A percentile compares a stretch with the other conserved stretches of the same genome.
Conservation (phyloP, 2,797 vertebrate genomes). For the Cryptoblepharus egeriae region DNA sequence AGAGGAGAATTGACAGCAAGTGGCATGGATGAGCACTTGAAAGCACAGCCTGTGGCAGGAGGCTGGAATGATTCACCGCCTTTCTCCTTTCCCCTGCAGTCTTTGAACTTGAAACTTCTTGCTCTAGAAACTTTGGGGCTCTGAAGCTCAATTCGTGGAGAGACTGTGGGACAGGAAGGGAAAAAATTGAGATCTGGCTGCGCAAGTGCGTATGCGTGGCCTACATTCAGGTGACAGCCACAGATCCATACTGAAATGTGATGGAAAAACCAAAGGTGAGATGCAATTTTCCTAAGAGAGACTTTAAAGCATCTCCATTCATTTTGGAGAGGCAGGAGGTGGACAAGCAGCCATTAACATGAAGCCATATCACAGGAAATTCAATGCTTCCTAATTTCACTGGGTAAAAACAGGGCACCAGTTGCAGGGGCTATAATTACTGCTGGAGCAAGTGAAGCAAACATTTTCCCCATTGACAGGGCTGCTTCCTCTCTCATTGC, state of each 20-base stretch:
- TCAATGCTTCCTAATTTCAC: too few species aligned
- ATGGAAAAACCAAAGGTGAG: background rate
- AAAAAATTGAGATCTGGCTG: background rate
- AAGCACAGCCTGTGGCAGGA: background rate
- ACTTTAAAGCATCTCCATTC: background rate
- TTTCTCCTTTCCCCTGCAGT: background rate
- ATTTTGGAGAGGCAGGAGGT: background rate
- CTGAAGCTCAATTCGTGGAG: background rate
- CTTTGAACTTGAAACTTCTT: conserved; percentile 4
- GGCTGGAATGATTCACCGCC: background rate
- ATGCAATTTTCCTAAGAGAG: background rate
- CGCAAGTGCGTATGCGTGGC: background rate
- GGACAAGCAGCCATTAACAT: background rate
- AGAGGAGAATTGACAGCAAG: conserved; percentile 8
- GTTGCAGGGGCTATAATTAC: background rate
- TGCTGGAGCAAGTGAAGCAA: background rate
- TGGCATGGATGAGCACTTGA: background rate
- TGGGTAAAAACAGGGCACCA: too few species aligned
- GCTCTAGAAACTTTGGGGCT: background rate
- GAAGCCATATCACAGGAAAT: background rate
- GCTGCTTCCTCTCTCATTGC: too few species aligned
- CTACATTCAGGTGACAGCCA: background rate
- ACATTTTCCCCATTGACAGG: background rate
- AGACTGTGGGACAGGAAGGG: too few species aligned
- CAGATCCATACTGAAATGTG: background rate